Conservation (phyloP, 2,888 invertebrate species). For the Onthophagus sagittarius region DNA sequence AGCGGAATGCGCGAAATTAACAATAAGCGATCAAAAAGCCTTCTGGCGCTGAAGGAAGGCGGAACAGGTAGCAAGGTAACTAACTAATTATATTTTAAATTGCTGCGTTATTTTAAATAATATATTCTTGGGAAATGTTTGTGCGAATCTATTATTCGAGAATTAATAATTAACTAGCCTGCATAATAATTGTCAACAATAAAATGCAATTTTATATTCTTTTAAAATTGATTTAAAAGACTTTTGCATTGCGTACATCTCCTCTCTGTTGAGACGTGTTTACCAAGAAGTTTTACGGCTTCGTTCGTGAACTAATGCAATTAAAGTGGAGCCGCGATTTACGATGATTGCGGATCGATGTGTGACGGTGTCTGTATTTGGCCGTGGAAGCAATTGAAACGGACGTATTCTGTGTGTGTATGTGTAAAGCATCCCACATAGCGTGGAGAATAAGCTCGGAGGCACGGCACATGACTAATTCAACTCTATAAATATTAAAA, state of each 20-base stretch:
- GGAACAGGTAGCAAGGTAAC: background rate
- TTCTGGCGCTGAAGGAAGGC: background rate
- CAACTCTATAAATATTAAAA: background rate
- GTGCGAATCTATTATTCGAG: background rate
- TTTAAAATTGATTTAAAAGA: no score
- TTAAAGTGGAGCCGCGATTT: background rate
- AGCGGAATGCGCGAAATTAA: background rate
- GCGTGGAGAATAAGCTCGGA: background rate
- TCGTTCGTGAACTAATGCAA: background rate
- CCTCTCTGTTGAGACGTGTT: background rate
- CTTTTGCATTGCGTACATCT: background rate
- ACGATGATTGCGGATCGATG: background rate
- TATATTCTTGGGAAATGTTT: background rate
- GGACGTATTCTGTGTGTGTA: background rate
- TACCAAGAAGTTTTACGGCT: background rate
- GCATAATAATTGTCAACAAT: no score
- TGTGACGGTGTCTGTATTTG: background rate
- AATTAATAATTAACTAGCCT: no score
- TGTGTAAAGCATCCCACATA: background rate
- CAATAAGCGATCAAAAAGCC: background rate
- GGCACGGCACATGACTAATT: background rate
- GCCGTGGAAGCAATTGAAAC: background rate
- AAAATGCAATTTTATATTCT: no score
- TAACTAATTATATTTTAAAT: background rate
- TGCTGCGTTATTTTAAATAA: background rate